phyloP scores from a whole-genome alignment of 2,113 vertebrate species.

The Leuciscus idus region DNA sequence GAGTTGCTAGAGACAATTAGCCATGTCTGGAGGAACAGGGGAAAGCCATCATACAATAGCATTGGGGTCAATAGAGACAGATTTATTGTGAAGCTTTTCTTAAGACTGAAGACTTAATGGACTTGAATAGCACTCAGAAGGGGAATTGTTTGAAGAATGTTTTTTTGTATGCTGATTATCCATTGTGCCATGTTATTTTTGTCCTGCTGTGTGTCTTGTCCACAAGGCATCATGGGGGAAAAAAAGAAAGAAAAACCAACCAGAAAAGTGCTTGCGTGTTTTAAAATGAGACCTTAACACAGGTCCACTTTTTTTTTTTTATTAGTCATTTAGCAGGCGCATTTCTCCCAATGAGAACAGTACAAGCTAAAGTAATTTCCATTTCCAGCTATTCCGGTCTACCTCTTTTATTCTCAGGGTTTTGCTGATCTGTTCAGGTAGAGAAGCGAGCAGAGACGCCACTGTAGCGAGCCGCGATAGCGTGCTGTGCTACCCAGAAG shows the following conservation, averaged over 20 bases:
- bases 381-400: conserved; percentile 22
- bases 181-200: conserved; percentile 40
- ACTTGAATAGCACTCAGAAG: conserved; percentile 49
- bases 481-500: conserved; percentile 23
- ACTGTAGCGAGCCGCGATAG: conserved; percentile 34
- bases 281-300: not conserved
- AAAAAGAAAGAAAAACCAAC: not conserved
- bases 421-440: conserved; percentile 32
- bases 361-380: conserved; percentile 10
- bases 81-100: conserved; percentile 52
- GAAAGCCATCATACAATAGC: conserved; percentile 55
- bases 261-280: not conserved
- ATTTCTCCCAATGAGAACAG: not conserved
- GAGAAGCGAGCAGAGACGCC: conserved; percentile 13
- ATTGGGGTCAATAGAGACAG: conserved; percentile 53
- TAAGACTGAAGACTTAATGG: conserved; percentile 52
- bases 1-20: conserved; percentile 57
- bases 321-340: not conserved
- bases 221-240: not conserved
- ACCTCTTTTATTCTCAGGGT: conserved; percentile 26
- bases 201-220: conserved; percentile 30
- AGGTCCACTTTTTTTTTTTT: not conserved
- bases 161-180: conserved; percentile 48
- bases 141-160: conserved; percentile 51
- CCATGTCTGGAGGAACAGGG: conserved; percentile 57